Conservation (phyloP, 2,113 vertebrate genomes). For the Syngnathoides biaculeatus region DNA sequence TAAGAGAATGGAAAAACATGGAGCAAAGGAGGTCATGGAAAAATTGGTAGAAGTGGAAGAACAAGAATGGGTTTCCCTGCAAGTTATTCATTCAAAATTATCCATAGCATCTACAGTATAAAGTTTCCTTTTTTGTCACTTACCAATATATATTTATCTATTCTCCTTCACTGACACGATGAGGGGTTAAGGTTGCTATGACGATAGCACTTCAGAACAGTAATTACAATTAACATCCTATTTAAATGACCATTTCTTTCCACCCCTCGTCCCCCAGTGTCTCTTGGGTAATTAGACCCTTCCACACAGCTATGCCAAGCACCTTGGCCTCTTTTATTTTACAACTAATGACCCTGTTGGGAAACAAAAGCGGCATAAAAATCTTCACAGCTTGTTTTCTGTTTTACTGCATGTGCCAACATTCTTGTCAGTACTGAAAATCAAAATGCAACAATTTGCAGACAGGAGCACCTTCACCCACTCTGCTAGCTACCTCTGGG, state of each 20-base stretch:
- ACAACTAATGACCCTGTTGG: conserved; percentile 48
- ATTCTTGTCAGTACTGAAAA: conserved; percentile 23
- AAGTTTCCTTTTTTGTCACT: conserved; percentile 1
- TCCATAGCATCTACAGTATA: not conserved
- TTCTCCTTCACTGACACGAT: conserved; percentile 32
- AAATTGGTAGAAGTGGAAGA: not conserved
- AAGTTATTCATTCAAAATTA: not conserved
- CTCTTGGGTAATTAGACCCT: conserved; percentile 57
- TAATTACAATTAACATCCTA: conserved; percentile 71
- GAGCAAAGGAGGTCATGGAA: not conserved
- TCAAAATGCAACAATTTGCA: conserved; percentile 22
- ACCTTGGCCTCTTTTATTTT: conserved; percentile 45
- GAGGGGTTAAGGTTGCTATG: conserved; percentile 56
- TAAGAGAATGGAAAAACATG: conserved; percentile 3
- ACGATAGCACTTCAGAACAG: conserved; percentile 59
- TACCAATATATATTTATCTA: not conserved
- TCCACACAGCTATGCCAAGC: conserved; percentile 43
- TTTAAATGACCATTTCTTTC: conserved; percentile 66
- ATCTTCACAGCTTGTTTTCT: conserved; percentile 25
- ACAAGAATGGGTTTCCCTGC: conserved; percentile 1
- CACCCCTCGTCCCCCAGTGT: conserved; percentile 26
- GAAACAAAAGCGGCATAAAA: conserved; percentile 37
- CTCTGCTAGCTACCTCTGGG: no score
- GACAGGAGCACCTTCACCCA: no score
- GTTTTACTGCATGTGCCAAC: conserved; percentile 23